Percentiles rank a stretch among this genome's conserved stretches.
Conservation (phyloP, 1,140 invertebrate genomes). For the Proctacanthus coquilletti region DNA sequence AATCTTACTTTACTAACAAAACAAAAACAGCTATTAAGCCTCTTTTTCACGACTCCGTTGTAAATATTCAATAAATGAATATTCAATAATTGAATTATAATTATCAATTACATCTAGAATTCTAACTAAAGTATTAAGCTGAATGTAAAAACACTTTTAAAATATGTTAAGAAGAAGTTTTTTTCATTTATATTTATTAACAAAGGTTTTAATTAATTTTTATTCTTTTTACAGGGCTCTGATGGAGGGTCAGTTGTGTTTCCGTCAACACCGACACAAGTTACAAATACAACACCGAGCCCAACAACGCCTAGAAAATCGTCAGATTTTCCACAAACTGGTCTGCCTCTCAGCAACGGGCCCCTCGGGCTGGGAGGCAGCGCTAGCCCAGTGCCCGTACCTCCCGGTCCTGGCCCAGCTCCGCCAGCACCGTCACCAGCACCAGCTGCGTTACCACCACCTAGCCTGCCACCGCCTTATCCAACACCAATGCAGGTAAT, state of each 20-base stretch:
- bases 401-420: constrained; percentile 4
- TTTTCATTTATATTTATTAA: too few species aligned
- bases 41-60: too few species aligned
- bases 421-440: constrained; percentile 6
- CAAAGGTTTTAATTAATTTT: constrained; percentile 6
- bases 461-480: constrained; percentile 8
- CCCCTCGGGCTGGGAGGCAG: constrained; percentile 12
- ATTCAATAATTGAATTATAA: too few species aligned
- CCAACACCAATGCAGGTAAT: constrained; percentile 8
- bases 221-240: constrained; percentile 38
- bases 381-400: constrained; percentile 9
- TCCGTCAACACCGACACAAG: constrained; percentile 44
- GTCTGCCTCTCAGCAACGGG: constrained; percentile 11
- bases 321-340: constrained; percentile 14
- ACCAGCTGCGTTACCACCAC: constrained; percentile 8
- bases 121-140: too few species aligned
- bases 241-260: constrained; percentile 61
- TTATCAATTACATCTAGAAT: too few species aligned
- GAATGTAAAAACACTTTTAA: too few species aligned
- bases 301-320: constrained; percentile 16
- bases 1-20: too few species aligned
- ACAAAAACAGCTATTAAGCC: too few species aligned
- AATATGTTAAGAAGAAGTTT: too few species aligned
- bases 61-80: too few species aligned
- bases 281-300: constrained; percentile 23